A percentile compares a stretch with the other conserved stretches of the same genome.
These are phyloP conservation scores for Ornithoptera priamus DNA, from an alignment of 2,888 invertebrate species.

Conservation along the genomic window DNA sequence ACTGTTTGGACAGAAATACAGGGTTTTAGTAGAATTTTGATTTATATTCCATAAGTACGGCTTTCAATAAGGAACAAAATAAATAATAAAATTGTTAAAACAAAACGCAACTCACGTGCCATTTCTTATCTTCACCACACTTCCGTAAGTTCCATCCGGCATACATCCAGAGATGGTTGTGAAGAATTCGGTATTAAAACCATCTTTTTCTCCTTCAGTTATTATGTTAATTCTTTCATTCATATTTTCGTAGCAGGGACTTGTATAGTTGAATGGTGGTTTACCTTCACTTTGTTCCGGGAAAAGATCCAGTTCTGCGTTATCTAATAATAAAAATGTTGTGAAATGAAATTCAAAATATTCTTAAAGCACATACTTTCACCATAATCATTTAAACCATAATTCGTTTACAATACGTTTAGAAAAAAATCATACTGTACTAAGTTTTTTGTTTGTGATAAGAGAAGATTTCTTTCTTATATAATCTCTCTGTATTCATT, in stretches of 20 bases:
- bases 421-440: not conserved
- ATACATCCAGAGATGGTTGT: conserved; percentile 49
- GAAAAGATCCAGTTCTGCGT: conserved; percentile 52
- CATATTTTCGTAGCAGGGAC: conserved; percentile 55
- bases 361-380: not conserved
- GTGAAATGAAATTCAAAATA: not conserved
- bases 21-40: too few species aligned
- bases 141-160: conserved; percentile 64
- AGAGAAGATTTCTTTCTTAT: too few species aligned
- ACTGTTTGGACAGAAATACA: too few species aligned
- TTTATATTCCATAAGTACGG: too few species aligned
- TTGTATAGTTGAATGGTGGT: conserved; percentile 60
- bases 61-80: not conserved
- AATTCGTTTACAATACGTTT: not conserved
- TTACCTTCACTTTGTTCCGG: conserved; percentile 47
- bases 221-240: conserved; percentile 44
- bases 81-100: not conserved
- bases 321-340: conserved; percentile 46
- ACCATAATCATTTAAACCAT: not conserved
- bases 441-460: too few species aligned
- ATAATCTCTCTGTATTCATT: too few species aligned
- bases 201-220: conserved; percentile 50
- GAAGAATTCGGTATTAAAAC: conserved; percentile 58
- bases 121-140: conserved; percentile 43
- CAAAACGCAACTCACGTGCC: conserved; percentile 52